Evolutionary conservation across 2,797 vertebrate species (phyloP).

Genomic region (Pseudopleuronectes americanus): DNA sequence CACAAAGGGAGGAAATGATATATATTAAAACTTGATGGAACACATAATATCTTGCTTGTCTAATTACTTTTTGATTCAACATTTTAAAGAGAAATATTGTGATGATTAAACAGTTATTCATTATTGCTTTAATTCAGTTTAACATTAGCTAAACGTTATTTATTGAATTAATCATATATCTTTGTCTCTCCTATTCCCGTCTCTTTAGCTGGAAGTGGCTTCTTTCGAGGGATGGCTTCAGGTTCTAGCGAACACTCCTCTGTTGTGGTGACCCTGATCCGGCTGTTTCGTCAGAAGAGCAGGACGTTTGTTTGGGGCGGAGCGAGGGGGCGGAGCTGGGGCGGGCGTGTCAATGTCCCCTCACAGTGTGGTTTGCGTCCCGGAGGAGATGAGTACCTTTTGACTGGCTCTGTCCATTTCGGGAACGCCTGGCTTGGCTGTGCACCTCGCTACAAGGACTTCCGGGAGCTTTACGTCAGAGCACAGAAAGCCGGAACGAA

Average conservation of each 20-base stretch:
- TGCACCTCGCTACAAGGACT: conserved; percentile 91
- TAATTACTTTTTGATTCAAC: background rate
- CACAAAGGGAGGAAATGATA: background rate
- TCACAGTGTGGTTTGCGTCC: conserved; percentile 81
- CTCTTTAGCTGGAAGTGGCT: conserved; percentile 86
- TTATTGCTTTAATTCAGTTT: background rate
- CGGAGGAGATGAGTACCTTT: conserved; percentile 86
- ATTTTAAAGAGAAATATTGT: background rate
- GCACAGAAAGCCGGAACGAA: conserved; percentile 87
- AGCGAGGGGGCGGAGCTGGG: conserved; percentile 77
- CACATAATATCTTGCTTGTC: background rate
- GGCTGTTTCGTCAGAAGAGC: conserved; percentile 92
- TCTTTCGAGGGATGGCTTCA: conserved; percentile 76
- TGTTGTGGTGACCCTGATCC: conserved; percentile 79
- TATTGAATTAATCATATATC: background rate
- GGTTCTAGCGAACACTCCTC: conserved; percentile 74
- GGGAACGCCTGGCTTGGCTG: conserved; percentile 92
- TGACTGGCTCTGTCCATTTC: conserved; percentile 92
- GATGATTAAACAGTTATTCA: too few species aligned
- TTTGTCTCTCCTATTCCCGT: conserved; percentile 2
- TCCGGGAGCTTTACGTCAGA: conserved; percentile 87
- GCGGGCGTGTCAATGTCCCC: conserved; percentile 81
- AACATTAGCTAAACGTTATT: background rate
- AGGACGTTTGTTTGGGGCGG: conserved; percentile 83
- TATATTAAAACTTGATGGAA: background rate